Conservation (phyloP, 1,140 invertebrate genomes). For the Conus betulinus region DNA sequence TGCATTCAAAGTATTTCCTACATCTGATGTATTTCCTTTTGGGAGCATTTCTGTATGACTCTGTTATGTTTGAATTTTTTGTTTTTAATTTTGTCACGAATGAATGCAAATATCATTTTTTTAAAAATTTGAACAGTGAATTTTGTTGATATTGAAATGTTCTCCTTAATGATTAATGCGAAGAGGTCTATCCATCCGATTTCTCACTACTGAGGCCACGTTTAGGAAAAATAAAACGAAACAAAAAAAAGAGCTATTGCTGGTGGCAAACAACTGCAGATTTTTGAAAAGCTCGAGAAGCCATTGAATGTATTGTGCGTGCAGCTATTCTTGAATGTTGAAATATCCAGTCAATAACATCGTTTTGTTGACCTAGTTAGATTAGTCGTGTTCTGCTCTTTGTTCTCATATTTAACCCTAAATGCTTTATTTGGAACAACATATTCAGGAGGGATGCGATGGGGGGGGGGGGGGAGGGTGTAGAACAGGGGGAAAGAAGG, state of each 20-base stretch:
- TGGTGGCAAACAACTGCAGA: not conserved
- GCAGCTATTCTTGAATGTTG: not conserved
- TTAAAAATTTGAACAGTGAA: too few species aligned
- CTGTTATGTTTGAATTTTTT: not conserved
- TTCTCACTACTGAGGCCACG: too few species aligned
- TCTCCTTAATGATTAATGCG: too few species aligned
- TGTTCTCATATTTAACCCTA: constrained; percentile 1
- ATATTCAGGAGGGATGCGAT: not conserved
- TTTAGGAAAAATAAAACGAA: not conserved
- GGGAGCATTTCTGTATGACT: not conserved
- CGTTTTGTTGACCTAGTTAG: not conserved
- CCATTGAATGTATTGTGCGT: not conserved
- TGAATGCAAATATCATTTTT: too few species aligned
- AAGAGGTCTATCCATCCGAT: too few species aligned
- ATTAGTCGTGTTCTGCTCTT: not conserved
- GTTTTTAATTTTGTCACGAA: too few species aligned
- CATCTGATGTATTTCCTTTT: not conserved
- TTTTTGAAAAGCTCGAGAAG: not conserved
- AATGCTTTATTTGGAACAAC: not conserved
- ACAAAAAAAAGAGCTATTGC: not conserved
- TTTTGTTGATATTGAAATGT: too few species aligned
- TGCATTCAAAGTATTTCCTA: not conserved
- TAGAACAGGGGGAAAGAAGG: too few species aligned
- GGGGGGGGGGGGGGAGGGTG: too few species aligned
- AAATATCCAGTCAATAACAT: not conserved